phyloP scores from a whole-genome alignment of 2,888 invertebrate genomes.

The Lapara coniferarum region DNA sequence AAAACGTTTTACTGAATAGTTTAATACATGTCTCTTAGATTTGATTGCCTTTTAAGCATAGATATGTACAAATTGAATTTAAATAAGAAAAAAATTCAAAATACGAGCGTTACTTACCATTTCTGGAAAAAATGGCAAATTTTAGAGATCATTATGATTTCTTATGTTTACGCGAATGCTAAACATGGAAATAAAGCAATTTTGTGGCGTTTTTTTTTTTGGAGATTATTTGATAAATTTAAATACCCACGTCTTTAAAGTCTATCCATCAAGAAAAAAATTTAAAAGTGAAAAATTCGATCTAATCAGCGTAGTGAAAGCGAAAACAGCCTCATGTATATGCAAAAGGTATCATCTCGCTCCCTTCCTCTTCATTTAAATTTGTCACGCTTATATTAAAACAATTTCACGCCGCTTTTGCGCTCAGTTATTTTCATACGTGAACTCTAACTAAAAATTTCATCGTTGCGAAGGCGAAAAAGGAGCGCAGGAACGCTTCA shows the following conservation, averaged over 20 bases:
- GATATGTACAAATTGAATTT: too few relatives aligned
- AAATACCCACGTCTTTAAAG: background rate
- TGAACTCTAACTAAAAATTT: conserved; percentile 33
- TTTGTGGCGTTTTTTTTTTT: too few relatives aligned
- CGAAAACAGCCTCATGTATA: conserved; percentile 18
- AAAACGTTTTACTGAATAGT: too few relatives aligned
- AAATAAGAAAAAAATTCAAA: too few relatives aligned
- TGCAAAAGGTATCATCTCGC: conserved; percentile 16
- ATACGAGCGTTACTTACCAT: background rate
- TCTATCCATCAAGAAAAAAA: too few relatives aligned
- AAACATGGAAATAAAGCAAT: too few relatives aligned
- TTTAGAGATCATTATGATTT: too few relatives aligned
- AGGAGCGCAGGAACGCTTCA: conserved; percentile 60
- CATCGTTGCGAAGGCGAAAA: conserved; percentile 48
- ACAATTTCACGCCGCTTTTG: conserved; percentile 24
- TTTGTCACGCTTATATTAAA: conserved; percentile 22
- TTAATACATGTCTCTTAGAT: too few relatives aligned
- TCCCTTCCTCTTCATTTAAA: conserved; percentile 9
- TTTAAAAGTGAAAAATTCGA: background rate
- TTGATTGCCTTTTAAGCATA: too few relatives aligned
- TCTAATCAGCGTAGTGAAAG: conserved; percentile 5
- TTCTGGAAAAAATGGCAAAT: too few relatives aligned
- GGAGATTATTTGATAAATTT: background rate
- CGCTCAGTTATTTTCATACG: conserved; percentile 36
- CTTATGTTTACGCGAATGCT: too few relatives aligned